A percentile compares a stretch with the other conserved stretches of the same genome.
These are phyloP conservation scores for Eurystomus glaucurus DNA, from an alignment of 2,797 vertebrate species.

Conservation along the genomic window DNA sequence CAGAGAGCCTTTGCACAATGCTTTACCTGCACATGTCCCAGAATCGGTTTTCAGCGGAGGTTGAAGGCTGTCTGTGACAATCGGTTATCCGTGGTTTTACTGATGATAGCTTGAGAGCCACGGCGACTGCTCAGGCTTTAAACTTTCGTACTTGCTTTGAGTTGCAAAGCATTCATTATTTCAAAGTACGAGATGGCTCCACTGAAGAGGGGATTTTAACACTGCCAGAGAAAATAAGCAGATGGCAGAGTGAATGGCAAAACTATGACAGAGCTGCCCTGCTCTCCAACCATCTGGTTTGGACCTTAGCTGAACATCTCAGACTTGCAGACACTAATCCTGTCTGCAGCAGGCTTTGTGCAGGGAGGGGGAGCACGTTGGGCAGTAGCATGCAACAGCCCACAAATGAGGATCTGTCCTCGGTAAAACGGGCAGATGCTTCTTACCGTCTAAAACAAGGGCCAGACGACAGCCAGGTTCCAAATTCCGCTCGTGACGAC, in stretches of 20 bases:
- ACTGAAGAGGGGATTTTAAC: neutral
- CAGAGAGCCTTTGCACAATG: neutral
- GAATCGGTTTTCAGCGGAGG: neutral
- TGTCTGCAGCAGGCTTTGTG: neutral
- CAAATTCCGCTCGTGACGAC: rapidly evolving
- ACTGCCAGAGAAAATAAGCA: neutral
- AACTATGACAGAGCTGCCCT: neutral
- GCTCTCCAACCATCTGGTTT: neutral
- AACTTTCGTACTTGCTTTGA: neutral
- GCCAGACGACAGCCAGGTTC: neutral
- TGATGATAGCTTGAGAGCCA: neutral
- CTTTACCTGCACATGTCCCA: neutral
- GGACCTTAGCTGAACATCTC: neutral
- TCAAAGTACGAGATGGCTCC: neutral
- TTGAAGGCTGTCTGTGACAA: neutral
- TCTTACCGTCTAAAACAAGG: neutral
- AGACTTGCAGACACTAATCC: neutral
- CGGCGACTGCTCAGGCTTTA: neutral
- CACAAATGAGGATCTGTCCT: rapidly evolving
- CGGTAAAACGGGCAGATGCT: neutral
- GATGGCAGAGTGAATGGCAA: neutral
- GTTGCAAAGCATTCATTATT: neutral
- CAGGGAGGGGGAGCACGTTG: neutral
- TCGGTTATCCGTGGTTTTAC: neutral
- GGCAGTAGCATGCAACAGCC: neutral